Evolutionary conservation across 2,797 vertebrate genomes (phyloP).

Genomic region (Telmatherina bonti): DNA sequence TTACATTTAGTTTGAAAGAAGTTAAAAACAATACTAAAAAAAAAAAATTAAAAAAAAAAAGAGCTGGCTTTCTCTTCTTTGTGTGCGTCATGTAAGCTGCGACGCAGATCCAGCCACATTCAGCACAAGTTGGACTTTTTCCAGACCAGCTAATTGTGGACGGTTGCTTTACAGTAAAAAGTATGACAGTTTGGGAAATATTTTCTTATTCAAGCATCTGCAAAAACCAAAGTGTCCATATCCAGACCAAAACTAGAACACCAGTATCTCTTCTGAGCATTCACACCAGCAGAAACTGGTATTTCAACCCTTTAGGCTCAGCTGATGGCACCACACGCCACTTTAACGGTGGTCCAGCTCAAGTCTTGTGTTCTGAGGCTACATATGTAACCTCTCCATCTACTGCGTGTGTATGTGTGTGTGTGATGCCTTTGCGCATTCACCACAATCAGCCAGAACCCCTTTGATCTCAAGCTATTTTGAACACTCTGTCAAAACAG

Average conservation of each 20-base stretch:
- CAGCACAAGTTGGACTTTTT: not conserved
- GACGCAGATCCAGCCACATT: too few species aligned
- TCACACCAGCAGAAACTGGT: not conserved
- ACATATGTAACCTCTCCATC: constrained; percentile 39
- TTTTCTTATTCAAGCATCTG: not conserved
- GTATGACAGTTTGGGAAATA: not conserved
- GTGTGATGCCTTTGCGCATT: constrained; percentile 53
- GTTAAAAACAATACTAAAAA: too few species aligned
- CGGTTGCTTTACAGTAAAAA: not conserved
- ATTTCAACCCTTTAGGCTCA: not conserved
- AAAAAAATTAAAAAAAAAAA: too few species aligned
- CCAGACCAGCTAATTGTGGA: not conserved
- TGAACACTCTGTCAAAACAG: constrained; percentile 57
- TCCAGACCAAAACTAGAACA: not conserved
- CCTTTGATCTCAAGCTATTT: constrained; percentile 75
- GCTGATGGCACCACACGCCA: constrained; percentile 18
- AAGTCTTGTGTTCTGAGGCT: constrained; percentile 27
- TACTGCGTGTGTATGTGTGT: not conserved
- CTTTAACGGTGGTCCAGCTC: constrained; percentile 27
- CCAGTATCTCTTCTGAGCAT: not conserved
- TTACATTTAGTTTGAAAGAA: not conserved
- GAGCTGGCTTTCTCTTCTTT: too few species aligned
- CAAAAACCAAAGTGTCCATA: not conserved
- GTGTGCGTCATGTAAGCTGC: too few species aligned
- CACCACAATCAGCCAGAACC: constrained; percentile 49